phyloP scores from a whole-genome alignment of 2,797 vertebrate genomes.

The Xerus rutilus region DNA sequence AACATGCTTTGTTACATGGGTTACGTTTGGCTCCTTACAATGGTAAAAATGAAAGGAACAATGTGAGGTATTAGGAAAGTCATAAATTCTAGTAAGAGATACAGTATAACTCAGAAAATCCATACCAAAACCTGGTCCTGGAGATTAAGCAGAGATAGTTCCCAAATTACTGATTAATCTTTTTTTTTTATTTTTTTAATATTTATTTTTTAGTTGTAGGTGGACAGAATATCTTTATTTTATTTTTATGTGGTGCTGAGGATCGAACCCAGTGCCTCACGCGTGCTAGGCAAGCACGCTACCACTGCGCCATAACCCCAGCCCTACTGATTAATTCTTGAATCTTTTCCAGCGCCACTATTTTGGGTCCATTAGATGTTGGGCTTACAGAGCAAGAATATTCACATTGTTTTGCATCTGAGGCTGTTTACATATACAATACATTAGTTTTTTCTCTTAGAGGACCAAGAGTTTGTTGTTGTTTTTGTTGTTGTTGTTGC shows the following conservation, averaged over 20 bases:
- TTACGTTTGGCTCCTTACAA: accelerated
- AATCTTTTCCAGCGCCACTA: not conserved
- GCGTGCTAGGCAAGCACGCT: no score
- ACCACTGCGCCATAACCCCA: no score
- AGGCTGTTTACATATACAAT: not conserved
- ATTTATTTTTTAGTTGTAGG: no score
- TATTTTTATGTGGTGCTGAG: no score
- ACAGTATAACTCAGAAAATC: not conserved
- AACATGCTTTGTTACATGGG: not conserved
- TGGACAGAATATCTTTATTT: no score
- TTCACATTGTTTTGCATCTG: not conserved
- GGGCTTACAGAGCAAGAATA: not conserved
- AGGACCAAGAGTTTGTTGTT: not conserved
- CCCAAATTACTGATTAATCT: not conserved
- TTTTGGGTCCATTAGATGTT: not conserved
- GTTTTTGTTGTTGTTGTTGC: no score
- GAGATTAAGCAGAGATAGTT: not conserved
- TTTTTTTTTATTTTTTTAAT: no score
- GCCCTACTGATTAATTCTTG: not conserved
- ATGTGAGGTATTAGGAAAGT: not conserved
- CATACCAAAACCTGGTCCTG: not conserved
- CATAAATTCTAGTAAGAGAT: not conserved
- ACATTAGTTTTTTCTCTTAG: not conserved
- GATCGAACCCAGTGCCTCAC: no score
- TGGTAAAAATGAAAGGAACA: not conserved